A percentile compares a stretch with the other conserved stretches of the same genome.
These are phyloP conservation scores for Prolemur simus DNA, from an alignment of 2,113 vertebrate genomes.

Conservation along the genomic window DNA sequence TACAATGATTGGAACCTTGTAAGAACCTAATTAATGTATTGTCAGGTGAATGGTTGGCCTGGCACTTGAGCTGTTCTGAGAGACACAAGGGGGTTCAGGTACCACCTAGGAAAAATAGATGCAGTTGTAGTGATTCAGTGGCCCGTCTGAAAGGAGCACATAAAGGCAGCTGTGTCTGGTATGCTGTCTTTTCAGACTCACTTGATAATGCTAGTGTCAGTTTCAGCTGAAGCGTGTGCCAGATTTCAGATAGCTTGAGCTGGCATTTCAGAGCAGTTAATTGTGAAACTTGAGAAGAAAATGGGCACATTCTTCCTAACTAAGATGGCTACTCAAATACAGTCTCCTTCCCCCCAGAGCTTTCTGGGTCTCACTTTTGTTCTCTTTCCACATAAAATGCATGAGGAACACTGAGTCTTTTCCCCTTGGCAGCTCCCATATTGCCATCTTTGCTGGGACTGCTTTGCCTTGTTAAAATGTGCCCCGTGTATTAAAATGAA, in stretches of 20 bases:
- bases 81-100: background rate
- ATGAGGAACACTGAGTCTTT: constrained; percentile 63
- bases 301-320: constrained; percentile 78
- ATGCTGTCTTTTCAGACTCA: constrained; percentile 74
- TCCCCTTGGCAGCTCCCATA: constrained; percentile 72
- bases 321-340: constrained; percentile 70
- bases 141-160: constrained; percentile 42
- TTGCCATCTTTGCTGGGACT: constrained; percentile 77
- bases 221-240: constrained; percentile 79
- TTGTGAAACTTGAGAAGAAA: constrained; percentile 85
- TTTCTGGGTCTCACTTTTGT: constrained; percentile 77
- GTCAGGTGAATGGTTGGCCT: background rate
- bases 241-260: constrained; percentile 78
- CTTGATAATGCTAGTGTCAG: constrained; percentile 75
- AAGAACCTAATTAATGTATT: background rate
- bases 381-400: constrained; percentile 77
- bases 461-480: constrained; percentile 81
- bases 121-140: constrained; percentile 68
- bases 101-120: background rate
- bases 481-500: constrained; percentile 85
- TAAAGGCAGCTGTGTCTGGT: constrained; percentile 67
- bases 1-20: background rate
- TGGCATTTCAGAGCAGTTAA: constrained; percentile 77
- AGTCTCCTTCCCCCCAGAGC: constrained; percentile 60
- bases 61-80: background rate